phyloP scores from a whole-genome alignment of 1,140 invertebrate genomes.

The Anoplolepis gracilipes region DNA sequence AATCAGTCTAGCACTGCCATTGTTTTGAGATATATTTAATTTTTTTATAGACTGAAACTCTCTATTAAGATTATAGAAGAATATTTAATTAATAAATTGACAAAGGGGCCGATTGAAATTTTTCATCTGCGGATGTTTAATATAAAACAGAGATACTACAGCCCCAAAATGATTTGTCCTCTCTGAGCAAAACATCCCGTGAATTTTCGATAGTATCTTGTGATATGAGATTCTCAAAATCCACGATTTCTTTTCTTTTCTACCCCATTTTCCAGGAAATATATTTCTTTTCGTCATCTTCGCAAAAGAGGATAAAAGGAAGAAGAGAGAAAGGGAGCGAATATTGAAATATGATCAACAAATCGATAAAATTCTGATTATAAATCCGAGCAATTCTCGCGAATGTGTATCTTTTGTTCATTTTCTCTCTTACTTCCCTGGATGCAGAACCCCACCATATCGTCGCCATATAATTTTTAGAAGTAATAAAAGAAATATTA shows the following conservation, averaged over 20 bases:
- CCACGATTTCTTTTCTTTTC: slow-evolving; percentile 30
- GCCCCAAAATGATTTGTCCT: slow-evolving; percentile 39
- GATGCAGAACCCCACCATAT: slow-evolving; percentile 68
- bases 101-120: slow-evolving; percentile 43
- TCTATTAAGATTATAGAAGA: slow-evolving; percentile 67
- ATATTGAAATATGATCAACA: neutral
- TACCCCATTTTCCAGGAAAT: slow-evolving; percentile 28
- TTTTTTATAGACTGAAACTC: slow-evolving; percentile 74
- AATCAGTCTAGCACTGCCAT: slow-evolving; percentile 72
- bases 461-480: slow-evolving; percentile 80
- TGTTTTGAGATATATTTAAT: slow-evolving; percentile 74
- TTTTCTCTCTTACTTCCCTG: slow-evolving; percentile 50
- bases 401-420: neutral
- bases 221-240: slow-evolving; percentile 68
- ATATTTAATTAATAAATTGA: slow-evolving; percentile 69
- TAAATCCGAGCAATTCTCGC: neutral
- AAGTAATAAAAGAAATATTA: slow-evolving; percentile 78
- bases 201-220: slow-evolving; percentile 65
- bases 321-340: neutral
- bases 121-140: slow-evolving; percentile 21
- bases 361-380: neutral
- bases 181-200: slow-evolving; percentile 55
- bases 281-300: slow-evolving; percentile 32
- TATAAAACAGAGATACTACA: slow-evolving; percentile 2
- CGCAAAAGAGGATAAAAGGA: slow-evolving; percentile 23